These are phyloP conservation scores for Dryococelus australis DNA, from an alignment of 2,888 invertebrate species.

Conservation along the genomic window DNA sequence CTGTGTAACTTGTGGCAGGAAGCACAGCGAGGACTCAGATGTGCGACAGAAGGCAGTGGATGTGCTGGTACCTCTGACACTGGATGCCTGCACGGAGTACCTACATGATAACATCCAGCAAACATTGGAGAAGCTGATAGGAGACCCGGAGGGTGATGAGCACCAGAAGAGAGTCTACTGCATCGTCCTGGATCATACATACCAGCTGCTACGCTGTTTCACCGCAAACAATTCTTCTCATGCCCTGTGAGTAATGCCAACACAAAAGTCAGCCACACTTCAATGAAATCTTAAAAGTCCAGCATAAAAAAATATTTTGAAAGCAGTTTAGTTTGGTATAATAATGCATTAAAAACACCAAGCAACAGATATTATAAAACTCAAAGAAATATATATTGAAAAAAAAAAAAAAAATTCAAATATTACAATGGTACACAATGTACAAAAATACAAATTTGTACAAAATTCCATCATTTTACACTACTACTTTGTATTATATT, in stretches of 20 bases:
- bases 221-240: slow-evolving; percentile 40
- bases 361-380: no score
- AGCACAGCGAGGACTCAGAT: slow-evolving; percentile 68
- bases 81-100: slow-evolving; percentile 80
- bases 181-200: slow-evolving; percentile 71
- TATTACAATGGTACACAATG: no score
- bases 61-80: slow-evolving; percentile 76
- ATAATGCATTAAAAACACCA: no score
- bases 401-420: no score
- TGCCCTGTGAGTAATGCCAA: slow-evolving; percentile 36
- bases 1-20: slow-evolving; percentile 50
- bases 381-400: no score
- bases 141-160: slow-evolving; percentile 70
- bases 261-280: no score
- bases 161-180: slow-evolving; percentile 70
- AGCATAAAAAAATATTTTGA: no score
- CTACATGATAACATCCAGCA: slow-evolving; percentile 65
- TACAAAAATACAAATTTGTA: no score
- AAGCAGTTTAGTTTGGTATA: no score
- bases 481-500: no score
- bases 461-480: no score
- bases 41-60: slow-evolving; percentile 70
- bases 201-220: slow-evolving; percentile 63
- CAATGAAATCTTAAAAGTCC: no score
- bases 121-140: slow-evolving; percentile 69